Conservation (phyloP, 2,797 vertebrate genomes). For the Malurus leucopterus region DNA sequence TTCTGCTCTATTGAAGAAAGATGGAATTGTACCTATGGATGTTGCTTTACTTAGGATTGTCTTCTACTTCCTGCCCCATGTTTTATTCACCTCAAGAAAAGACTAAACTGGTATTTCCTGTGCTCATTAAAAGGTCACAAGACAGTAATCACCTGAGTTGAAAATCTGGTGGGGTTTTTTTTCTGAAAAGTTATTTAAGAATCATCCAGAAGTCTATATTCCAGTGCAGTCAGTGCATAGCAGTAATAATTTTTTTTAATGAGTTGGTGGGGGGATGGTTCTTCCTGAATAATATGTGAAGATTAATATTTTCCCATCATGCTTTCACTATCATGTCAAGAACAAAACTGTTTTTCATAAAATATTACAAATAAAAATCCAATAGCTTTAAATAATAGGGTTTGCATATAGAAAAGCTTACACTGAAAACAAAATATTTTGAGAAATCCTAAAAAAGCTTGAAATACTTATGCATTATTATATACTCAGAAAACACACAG, state of each 20-base stretch:
- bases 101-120: neutral
- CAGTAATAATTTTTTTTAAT: neutral
- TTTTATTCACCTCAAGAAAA: neutral
- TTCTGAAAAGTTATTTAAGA: neutral
- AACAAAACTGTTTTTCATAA: neutral
- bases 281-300: neutral
- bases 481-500: neutral
- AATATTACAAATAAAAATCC: neutral
- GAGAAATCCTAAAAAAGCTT: neutral
- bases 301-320: neutral
- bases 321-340: neutral
- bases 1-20: neutral
- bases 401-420: neutral
- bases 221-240: neutral
- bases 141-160: neutral
- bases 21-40: fast-evolving
- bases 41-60: neutral
- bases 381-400: neutral
- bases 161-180: neutral
- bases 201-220: neutral
- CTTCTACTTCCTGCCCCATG: neutral
- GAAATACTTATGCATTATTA: neutral
- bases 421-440: neutral
- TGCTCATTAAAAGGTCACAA: neutral
- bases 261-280: neutral